Evolutionary conservation across 2,797 vertebrate genomes (phyloP).

Genomic region (Masticophis lateralis): DNA sequence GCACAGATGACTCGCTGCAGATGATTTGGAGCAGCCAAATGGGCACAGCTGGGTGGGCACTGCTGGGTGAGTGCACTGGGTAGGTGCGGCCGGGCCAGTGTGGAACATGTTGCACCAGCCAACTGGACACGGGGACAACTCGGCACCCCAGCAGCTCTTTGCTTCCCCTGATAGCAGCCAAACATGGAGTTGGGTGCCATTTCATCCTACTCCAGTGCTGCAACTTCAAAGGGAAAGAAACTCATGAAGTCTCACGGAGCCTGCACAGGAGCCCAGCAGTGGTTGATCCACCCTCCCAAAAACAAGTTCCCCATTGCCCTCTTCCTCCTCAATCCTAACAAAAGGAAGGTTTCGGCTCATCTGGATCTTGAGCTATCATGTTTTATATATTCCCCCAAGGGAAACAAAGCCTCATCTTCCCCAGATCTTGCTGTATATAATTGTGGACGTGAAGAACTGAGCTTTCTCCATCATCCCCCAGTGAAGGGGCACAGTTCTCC

Average conservation of each 20-base stretch:
- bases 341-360: neutral
- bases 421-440: neutral
- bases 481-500: neutral
- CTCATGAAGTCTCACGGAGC: neutral
- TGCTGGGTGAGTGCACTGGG: neutral
- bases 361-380: neutral
- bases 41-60: neutral
- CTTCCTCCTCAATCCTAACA: neutral
- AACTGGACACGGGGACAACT: neutral
- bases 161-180: neutral
- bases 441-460: neutral
- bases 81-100: neutral
- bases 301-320: neutral
- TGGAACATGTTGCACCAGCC: neutral
- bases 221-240: neutral
- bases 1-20: neutral
- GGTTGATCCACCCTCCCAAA: neutral
- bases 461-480: neutral
- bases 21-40: neutral
- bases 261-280: neutral
- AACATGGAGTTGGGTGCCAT: neutral
- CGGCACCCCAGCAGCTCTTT: neutral
- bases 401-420: neutral
- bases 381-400: neutral
- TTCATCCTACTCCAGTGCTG: neutral